These are phyloP conservation scores for Trisateles emortualis DNA, from an alignment of 2,888 invertebrate species.

Conservation along the genomic window DNA sequence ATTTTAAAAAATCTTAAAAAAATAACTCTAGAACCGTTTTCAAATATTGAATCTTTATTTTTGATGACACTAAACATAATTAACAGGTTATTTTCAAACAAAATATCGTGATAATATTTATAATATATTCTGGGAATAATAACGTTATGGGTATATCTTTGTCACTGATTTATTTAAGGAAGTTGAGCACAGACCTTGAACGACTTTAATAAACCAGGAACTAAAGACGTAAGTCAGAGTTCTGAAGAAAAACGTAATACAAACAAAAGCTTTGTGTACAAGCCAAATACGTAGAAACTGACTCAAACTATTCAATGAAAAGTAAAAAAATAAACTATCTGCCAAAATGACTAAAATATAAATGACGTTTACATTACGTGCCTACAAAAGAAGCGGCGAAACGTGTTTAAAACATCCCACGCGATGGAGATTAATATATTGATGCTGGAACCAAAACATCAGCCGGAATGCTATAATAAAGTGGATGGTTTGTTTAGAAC, in stretches of 20 bases:
- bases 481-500: slow-evolving; percentile 27
- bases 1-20: too few relatives aligned
- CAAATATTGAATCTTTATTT: too few relatives aligned
- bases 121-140: too few relatives aligned
- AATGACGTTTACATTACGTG: slow-evolving; percentile 47
- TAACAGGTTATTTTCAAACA: too few relatives aligned
- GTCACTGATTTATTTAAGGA: background rate
- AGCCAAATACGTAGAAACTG: slow-evolving; percentile 65
- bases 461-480: slow-evolving; percentile 6
- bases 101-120: too few relatives aligned
- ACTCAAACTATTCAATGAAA: slow-evolving; percentile 49
- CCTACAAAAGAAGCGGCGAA: slow-evolving; percentile 39
- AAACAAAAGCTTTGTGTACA: slow-evolving; percentile 39
- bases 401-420: slow-evolving; percentile 42
- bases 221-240: background rate
- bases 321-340: slow-evolving; percentile 42
- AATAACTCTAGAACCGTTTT: too few relatives aligned
- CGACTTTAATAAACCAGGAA: background rate
- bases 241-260: slow-evolving; percentile 6
- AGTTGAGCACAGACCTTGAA: background rate
- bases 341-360: slow-evolving; percentile 63
- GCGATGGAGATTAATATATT: slow-evolving; percentile 32
- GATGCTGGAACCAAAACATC: slow-evolving; percentile 27
- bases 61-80: too few relatives aligned
- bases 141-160: too few relatives aligned